Conservation (phyloP, 2,113 vertebrate genomes). For the Toxotes chatareus region DNA sequence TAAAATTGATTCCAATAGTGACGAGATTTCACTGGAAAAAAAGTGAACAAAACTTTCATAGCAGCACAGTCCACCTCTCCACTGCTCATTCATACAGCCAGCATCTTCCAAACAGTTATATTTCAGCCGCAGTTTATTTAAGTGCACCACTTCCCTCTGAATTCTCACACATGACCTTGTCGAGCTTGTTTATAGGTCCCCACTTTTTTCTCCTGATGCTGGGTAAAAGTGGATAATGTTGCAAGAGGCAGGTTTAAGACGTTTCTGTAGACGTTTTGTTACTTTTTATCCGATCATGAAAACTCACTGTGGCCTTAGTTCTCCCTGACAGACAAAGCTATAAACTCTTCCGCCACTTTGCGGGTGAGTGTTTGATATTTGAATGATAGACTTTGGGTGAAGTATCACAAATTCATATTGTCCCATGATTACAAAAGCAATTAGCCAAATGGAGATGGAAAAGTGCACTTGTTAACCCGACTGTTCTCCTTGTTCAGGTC, state of each 20-base stretch:
- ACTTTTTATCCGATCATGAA: background rate
- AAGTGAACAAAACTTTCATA: too few relatives aligned
- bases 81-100: too few relatives aligned
- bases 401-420: background rate
- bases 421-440: too few relatives aligned
- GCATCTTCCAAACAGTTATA: too few relatives aligned
- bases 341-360: background rate
- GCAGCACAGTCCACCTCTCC: too few relatives aligned
- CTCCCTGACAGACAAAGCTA: background rate
- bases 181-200: background rate
- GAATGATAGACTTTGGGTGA: too few relatives aligned
- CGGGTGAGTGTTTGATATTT: background rate
- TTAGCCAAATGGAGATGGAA: background rate
- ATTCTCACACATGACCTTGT: background rate
- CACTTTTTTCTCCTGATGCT: background rate
- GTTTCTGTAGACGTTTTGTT: background rate
- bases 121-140: background rate
- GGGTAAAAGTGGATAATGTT: background rate
- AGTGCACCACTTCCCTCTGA: background rate
- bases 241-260: background rate
- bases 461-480: background rate
- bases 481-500: constrained; percentile 73
- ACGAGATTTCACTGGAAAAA: too few relatives aligned
- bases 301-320: background rate
- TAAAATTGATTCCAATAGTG: background rate